Evolutionary conservation across 2,888 invertebrate genomes (phyloP).

Genomic region (Hedya salicella): DNA sequence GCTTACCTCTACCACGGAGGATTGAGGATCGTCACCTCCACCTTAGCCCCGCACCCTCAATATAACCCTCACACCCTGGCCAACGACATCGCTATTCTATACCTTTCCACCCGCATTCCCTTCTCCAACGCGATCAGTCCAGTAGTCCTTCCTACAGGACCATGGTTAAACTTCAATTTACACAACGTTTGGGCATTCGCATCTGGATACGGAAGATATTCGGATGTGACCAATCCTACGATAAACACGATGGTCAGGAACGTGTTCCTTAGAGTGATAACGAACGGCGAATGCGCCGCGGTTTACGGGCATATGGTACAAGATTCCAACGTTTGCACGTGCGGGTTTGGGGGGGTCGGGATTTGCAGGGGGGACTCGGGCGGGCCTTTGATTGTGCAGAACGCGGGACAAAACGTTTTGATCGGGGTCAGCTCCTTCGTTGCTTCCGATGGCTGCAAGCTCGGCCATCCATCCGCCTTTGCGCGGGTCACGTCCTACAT

Average conservation of each 20-base stretch:
- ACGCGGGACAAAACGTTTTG: conserved; percentile 58
- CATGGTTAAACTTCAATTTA: conserved; percentile 55
- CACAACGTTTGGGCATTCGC: conserved; percentile 59
- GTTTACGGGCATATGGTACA: conserved; percentile 59
- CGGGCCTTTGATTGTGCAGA: conserved; percentile 63
- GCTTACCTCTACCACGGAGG: conserved; percentile 69
- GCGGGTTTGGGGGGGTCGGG: conserved; percentile 67
- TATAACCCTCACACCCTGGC: conserved; percentile 63
- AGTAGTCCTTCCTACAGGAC: conserved; percentile 58
- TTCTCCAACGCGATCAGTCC: conserved; percentile 59
- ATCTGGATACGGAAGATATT: conserved; percentile 70
- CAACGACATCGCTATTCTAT: conserved; percentile 71
- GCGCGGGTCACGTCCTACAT: conserved; percentile 65
- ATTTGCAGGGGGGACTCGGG: conserved; percentile 75
- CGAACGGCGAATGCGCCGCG: conserved; percentile 56
- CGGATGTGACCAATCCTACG: conserved; percentile 61
- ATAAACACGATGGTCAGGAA: conserved; percentile 65
- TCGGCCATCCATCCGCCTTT: conserved; percentile 70
- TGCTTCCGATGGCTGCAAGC: conserved; percentile 66
- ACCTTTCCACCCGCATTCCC: conserved; percentile 57
- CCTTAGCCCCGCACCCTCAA: conserved; percentile 61
- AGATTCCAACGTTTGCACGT: conserved; percentile 71
- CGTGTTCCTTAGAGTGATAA: conserved; percentile 63
- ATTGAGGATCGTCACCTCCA: conserved; percentile 55
- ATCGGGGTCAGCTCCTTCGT: conserved; percentile 75